These are phyloP conservation scores for Diaphora mendica DNA, from an alignment of 2,888 invertebrate genomes.

Conservation along the genomic window DNA sequence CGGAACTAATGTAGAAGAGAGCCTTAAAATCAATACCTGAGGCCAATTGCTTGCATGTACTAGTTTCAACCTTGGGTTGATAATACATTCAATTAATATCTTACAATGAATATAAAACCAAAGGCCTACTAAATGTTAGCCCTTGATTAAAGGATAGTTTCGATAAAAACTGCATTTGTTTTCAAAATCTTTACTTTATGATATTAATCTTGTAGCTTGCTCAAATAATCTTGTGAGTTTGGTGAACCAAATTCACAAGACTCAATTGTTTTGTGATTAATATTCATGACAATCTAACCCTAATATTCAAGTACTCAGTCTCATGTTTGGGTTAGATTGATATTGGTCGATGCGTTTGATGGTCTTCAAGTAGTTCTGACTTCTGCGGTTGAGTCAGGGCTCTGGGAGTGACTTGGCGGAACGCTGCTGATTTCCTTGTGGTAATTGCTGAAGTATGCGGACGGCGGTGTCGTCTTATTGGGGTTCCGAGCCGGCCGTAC, in stretches of 20 bases:
- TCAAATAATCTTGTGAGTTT: slow-evolving; percentile 17
- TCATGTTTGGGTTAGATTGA: slow-evolving; percentile 27
- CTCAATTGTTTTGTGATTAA: slow-evolving; percentile 31
- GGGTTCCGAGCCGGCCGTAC: slow-evolving; percentile 79
- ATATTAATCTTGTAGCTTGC: neutral
- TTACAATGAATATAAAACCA: slow-evolving; percentile 54
- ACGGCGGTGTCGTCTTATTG: slow-evolving; percentile 84
- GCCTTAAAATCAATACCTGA: slow-evolving; percentile 61
- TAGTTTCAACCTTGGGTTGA: slow-evolving; percentile 69
- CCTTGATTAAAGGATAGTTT: slow-evolving; percentile 19
- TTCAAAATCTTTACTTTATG: neutral
- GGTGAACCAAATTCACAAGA: no score
- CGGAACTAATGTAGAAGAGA: slow-evolving; percentile 71
- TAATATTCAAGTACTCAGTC: neutral
- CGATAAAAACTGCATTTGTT: neutral
- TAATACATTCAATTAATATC: slow-evolving; percentile 62
- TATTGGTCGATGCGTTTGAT: slow-evolving; percentile 6
- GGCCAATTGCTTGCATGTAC: slow-evolving; percentile 61
- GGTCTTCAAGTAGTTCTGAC: slow-evolving; percentile 15
- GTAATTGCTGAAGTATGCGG: slow-evolving; percentile 85
- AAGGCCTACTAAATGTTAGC: slow-evolving; percentile 41
- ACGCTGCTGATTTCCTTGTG: slow-evolving; percentile 83
- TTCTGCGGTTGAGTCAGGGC: slow-evolving; percentile 51
- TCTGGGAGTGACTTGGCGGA: slow-evolving; percentile 65
- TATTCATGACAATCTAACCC: neutral